These are phyloP conservation scores for Periplaneta americana DNA, from an alignment of 1,140 invertebrate species.

Conservation along the genomic window DNA sequence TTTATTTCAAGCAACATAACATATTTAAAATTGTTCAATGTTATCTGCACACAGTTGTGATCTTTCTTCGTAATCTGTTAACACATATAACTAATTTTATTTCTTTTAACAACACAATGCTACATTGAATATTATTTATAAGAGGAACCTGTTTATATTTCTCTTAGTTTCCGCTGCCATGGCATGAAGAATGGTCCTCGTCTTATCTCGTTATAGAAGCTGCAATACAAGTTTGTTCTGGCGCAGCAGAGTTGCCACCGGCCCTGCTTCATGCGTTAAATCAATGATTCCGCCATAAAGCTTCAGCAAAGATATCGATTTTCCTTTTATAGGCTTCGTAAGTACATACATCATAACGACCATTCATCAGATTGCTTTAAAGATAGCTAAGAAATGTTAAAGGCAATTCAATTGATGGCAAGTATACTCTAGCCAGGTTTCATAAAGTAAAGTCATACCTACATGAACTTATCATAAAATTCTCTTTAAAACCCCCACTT, in stretches of 20 bases:
- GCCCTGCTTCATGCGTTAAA: neutral
- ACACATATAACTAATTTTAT: neutral
- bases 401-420: too few species aligned
- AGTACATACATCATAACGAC: neutral
- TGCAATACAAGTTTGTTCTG: neutral
- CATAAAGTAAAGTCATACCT: too few species aligned
- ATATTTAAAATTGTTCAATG: neutral
- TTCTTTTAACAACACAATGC: neutral
- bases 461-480: too few species aligned
- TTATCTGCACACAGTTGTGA: neutral
- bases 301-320: neutral
- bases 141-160: neutral
- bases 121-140: neutral
- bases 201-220: neutral
- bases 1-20: neutral
- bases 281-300: neutral
- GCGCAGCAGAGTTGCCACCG: neutral
- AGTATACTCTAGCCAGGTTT: too few species aligned
- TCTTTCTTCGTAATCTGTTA: neutral
- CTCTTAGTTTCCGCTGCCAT: neutral
- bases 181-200: neutral
- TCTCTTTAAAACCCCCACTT: too few species aligned
- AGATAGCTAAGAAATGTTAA: too few species aligned
- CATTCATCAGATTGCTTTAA: too few species aligned
- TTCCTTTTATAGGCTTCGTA: too few species aligned